Conservation (phyloP, 2,113 vertebrate genomes). For the Empidonax alnorum region DNA sequence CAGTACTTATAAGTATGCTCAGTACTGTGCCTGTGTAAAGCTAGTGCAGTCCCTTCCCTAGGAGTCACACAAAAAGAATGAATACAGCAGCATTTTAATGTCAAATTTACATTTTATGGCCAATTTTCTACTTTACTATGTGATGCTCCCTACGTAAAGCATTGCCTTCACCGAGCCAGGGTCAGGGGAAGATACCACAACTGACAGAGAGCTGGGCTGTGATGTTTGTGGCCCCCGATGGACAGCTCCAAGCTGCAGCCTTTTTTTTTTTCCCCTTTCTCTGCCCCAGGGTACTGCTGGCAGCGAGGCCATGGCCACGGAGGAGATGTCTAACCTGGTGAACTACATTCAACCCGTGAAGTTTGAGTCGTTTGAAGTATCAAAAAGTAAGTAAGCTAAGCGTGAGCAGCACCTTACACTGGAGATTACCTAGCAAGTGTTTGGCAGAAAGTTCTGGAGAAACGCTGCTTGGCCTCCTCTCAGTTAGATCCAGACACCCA, state of each 20-base stretch:
- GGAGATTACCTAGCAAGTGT: background rate
- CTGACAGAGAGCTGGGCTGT: background rate
- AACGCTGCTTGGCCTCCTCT: background rate
- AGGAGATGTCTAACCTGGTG: slow-evolving; percentile 98
- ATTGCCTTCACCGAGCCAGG: background rate
- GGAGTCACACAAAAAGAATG: background rate
- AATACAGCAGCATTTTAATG: background rate
- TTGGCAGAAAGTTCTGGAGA: background rate
- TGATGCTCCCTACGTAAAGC: background rate
- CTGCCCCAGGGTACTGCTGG: slow-evolving; percentile 88
- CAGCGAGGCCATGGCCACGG: slow-evolving; percentile 94
- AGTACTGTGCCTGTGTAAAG: background rate
- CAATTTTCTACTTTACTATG: background rate
- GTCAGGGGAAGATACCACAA: background rate
- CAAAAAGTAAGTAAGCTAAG: slow-evolving; percentile 87
- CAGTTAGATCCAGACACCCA: background rate
- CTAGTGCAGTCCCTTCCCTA: background rate
- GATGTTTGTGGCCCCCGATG: background rate
- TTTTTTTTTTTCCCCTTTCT: background rate
- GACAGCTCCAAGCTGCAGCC: background rate
- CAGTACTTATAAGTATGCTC: background rate
- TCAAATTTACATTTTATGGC: background rate
- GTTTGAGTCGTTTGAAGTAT: slow-evolving; percentile 92
- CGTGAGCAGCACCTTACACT: background rate
- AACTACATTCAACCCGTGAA: slow-evolving; percentile 98